These are phyloP conservation scores for Ancistrus triradiatus DNA, from an alignment of 2,113 vertebrate genomes.

Conservation along the genomic window DNA sequence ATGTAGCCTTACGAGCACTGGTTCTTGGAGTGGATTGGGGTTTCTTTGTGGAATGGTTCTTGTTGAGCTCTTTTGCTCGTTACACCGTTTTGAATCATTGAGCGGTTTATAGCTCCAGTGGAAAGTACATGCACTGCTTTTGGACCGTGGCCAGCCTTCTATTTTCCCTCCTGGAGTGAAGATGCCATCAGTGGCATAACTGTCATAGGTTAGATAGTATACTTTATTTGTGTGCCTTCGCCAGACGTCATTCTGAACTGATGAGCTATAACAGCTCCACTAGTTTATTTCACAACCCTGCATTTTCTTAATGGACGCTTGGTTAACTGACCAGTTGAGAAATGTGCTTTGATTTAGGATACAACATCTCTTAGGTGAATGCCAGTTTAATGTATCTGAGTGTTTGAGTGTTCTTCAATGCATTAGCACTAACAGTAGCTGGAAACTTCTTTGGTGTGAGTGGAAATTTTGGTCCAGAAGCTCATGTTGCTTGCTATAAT, in stretches of 20 bases:
- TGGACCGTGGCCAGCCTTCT: background rate
- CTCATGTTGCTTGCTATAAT: slow-evolving; percentile 33
- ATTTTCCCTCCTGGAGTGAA: background rate
- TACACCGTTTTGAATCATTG: background rate
- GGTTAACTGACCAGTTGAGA: too few species aligned
- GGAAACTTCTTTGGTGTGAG: slow-evolving; percentile 36
- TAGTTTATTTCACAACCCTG: too few species aligned
- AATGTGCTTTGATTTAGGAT: too few species aligned
- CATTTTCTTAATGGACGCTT: too few species aligned
- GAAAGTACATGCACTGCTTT: background rate
- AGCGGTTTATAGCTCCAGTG: background rate
- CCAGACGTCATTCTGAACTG: slow-evolving; percentile 51
- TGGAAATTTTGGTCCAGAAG: slow-evolving; percentile 31
- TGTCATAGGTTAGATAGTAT: slow-evolving; percentile 25
- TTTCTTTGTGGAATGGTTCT: slow-evolving; percentile 5
- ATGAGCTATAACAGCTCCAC: too few species aligned
- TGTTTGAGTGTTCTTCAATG: background rate
- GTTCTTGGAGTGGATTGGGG: slow-evolving; percentile 2
- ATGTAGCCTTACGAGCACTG: background rate
- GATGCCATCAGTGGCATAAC: too few species aligned
- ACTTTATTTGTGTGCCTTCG: slow-evolving; percentile 32
- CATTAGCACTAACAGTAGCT: slow-evolving; percentile 8
- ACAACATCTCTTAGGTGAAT: too few species aligned
- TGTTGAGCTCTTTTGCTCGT: background rate
- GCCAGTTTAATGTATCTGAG: too few species aligned